phyloP scores from a whole-genome alignment of 1,140 invertebrate species.

The Drosophila saltans region DNA sequence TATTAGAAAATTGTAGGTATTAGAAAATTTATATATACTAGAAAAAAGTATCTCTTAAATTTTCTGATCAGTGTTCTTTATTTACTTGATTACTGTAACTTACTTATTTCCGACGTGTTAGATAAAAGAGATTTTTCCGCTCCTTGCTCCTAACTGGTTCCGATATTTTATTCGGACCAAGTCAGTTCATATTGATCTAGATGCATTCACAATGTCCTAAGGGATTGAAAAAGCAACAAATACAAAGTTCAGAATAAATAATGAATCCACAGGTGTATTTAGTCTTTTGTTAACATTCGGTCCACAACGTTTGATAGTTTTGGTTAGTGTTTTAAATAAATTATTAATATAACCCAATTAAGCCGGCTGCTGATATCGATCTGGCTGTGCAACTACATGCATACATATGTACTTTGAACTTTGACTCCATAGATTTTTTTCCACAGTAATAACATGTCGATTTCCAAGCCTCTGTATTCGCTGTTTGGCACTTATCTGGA shows the following conservation, averaged over 20 bases:
- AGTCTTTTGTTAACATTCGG: conserved; percentile 38
- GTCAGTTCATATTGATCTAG: no score
- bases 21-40: no score
- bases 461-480: conserved; percentile 88
- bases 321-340: conserved; percentile 16
- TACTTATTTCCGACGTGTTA: no score
- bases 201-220: no score
- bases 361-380: conserved; percentile 42
- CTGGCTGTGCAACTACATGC: neutral
- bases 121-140: no score
- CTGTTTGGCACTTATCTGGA: conserved; percentile 87
- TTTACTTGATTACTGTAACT: no score
- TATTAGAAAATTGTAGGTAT: no score
- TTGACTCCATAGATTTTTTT: conserved; percentile 30
- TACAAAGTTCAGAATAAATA: neutral
- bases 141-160: no score
- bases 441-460: conserved; percentile 84
- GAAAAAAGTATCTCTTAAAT: no score
- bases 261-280: conserved; percentile 45
- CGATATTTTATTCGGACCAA: no score
- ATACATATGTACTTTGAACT: conserved; percentile 63
- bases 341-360: neutral
- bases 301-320: conserved; percentile 11
- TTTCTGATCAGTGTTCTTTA: no score
- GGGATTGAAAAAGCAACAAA: no score